phyloP scores from a whole-genome alignment of 2,888 invertebrate species.

The Catocala fraxini region DNA sequence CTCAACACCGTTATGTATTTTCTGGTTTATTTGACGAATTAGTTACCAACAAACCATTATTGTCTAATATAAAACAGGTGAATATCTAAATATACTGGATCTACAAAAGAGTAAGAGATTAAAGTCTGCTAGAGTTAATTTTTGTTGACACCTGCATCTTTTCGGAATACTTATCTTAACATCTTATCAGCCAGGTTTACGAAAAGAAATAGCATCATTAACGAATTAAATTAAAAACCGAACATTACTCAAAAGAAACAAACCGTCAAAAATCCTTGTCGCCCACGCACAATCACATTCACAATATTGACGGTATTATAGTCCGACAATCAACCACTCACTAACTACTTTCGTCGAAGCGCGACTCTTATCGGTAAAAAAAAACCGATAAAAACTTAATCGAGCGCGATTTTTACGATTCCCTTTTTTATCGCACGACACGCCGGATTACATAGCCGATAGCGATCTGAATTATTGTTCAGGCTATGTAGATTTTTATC shows the following conservation, averaged over 20 bases:
- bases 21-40: too few relatives aligned
- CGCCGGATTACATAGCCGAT: conserved; percentile 83
- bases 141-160: too few relatives aligned
- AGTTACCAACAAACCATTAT: too few relatives aligned
- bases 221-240: neutral
- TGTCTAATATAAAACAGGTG: too few relatives aligned
- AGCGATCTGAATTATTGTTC: conserved; percentile 74
- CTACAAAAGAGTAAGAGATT: too few relatives aligned
- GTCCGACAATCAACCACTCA: conserved; percentile 47
- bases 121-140: too few relatives aligned
- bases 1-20: too few relatives aligned
- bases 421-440: conserved; percentile 77
- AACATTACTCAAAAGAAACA: conserved; percentile 24
- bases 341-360: conserved; percentile 53
- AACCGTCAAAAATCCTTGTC: conserved; percentile 34
- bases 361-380: conserved; percentile 54
- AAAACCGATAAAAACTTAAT: conserved; percentile 67
- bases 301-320: conserved; percentile 32
- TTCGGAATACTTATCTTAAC: too few relatives aligned
- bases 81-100: too few relatives aligned
- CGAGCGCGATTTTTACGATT: conserved; percentile 85
- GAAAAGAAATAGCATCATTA: too few relatives aligned
- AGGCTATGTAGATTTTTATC: conserved; percentile 61
- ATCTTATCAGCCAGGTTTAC: too few relatives aligned
- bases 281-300: conserved; percentile 40